Conservation (phyloP, 2,113 vertebrate genomes). For the Chaetura pelagica region DNA sequence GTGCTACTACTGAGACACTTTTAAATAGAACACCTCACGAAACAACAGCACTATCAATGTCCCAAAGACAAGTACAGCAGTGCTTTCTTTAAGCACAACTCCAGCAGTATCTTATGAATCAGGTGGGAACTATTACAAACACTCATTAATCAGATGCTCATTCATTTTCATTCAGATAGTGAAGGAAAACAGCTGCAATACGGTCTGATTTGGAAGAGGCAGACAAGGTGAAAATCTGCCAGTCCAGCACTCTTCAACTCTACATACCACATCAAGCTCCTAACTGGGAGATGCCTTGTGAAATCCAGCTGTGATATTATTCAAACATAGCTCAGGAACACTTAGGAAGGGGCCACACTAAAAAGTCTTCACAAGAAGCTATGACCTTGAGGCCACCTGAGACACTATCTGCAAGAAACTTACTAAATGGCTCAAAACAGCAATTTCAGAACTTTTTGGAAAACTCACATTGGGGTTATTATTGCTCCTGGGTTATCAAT, state of each 20-base stretch:
- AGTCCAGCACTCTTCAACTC: background rate
- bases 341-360: background rate
- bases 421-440: background rate
- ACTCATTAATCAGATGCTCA: background rate
- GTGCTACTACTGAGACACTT: background rate
- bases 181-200: background rate
- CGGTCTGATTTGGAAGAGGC: background rate
- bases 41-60: background rate
- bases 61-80: background rate
- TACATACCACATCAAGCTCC: background rate
- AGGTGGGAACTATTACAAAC: background rate
- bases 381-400: background rate
- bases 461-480: constrained; percentile 86
- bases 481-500: constrained; percentile 95
- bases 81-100: background rate
- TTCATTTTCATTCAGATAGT: background rate
- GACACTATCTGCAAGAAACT: background rate
- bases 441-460: background rate
- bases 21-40: background rate
- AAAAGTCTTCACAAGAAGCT: background rate
- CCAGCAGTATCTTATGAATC: background rate
- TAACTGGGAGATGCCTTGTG: background rate
- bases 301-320: background rate
- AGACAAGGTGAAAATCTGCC: background rate
- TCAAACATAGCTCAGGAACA: background rate